Conservation (phyloP, 2,888 invertebrate genomes). For the Lochmaea crataegi region DNA sequence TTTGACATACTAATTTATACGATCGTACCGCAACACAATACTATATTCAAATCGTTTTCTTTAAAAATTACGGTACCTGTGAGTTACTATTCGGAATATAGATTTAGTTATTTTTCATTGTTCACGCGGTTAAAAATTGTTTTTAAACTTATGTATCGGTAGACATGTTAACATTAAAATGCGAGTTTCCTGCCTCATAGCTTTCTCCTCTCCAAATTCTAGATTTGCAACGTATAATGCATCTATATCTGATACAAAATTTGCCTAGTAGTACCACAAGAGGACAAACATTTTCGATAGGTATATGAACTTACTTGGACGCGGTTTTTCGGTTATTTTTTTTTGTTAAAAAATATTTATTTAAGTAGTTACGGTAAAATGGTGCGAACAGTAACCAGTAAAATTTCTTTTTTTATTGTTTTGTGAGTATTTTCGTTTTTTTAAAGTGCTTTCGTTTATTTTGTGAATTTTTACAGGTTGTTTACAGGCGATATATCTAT, state of each 20-base stretch:
- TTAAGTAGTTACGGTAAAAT: conserved; percentile 9
- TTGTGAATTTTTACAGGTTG: conserved; percentile 27
- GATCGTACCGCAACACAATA: conserved; percentile 23
- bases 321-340: conserved; percentile 11
- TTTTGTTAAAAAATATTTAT: conserved; percentile 12
- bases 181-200: conserved; percentile 27
- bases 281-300: conserved; percentile 20
- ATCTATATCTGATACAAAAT: conserved; percentile 27
- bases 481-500: conserved; percentile 23
- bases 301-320: conserved; percentile 11
- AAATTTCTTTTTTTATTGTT: conserved; percentile 27
- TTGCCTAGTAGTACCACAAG: conserved; percentile 21
- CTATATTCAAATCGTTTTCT: conserved; percentile 32
- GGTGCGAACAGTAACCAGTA: conserved; percentile 17
- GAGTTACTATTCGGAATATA: conserved; percentile 22
- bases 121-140: conserved; percentile 8
- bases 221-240: conserved; percentile 28
- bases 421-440: conserved; percentile 27
- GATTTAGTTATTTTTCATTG: conserved; percentile 28
- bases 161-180: conserved; percentile 22
- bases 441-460: conserved; percentile 1
- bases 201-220: conserved; percentile 32
- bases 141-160: conserved; percentile 23
- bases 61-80: conserved; percentile 34
- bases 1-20: conserved; percentile 35